Evolutionary conservation across 2,888 invertebrate genomes (phyloP).

Genomic region (Leptopilina drosophilae): DNA sequence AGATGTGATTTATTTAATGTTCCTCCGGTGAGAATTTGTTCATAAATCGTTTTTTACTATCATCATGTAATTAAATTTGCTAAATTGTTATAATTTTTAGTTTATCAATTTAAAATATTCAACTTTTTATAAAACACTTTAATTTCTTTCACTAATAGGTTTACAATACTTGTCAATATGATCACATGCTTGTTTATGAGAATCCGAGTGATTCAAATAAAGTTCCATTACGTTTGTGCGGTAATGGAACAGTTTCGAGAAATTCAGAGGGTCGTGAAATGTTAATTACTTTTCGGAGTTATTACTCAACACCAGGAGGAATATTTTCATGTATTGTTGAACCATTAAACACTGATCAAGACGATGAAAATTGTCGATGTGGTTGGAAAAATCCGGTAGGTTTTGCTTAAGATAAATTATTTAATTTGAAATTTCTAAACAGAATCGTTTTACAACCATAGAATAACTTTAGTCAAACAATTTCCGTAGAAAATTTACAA

Average conservation of each 20-base stretch:
- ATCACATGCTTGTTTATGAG: not conserved
- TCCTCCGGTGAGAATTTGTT: conserved; percentile 33
- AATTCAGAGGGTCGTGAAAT: conserved; percentile 65
- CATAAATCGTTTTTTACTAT: too few relatives aligned
- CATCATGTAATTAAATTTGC: too few relatives aligned
- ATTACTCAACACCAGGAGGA: conserved; percentile 76
- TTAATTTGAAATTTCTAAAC: too few relatives aligned
- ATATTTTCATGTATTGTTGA: conserved; percentile 77
- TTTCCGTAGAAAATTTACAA: too few relatives aligned
- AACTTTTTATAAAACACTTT: not conserved
- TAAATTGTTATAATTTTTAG: too few relatives aligned
- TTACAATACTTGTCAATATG: not conserved
- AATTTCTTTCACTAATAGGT: not conserved
- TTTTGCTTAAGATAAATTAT: too few relatives aligned
- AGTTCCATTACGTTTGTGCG: conserved; percentile 78
- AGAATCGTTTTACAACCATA: too few relatives aligned
- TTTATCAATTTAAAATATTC: too few relatives aligned
- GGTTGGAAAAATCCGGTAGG: conserved; percentile 79
- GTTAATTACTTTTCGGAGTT: conserved; percentile 62
- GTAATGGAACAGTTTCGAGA: conserved; percentile 72
- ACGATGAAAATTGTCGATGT: conserved; percentile 77
- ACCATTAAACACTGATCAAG: conserved; percentile 52
- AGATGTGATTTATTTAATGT: conserved; percentile 37
- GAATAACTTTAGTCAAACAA: too few relatives aligned
- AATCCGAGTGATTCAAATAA: conserved; percentile 19